phyloP scores from a whole-genome alignment of 2,888 invertebrate genomes.

The Melanostoma mellinum region DNA sequence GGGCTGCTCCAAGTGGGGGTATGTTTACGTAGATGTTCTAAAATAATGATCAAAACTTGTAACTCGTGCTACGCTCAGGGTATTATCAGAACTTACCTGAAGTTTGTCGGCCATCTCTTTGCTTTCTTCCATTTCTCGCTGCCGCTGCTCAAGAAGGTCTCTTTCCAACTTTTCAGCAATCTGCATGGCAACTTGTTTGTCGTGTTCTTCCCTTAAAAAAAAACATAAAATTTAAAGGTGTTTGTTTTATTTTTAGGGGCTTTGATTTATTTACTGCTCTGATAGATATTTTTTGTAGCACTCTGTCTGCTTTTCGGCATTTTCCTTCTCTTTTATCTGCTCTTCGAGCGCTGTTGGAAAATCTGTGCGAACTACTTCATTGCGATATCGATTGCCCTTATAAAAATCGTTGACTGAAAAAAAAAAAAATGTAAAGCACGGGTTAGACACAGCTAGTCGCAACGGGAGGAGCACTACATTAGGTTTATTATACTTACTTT shows the following conservation, averaged over 20 bases:
- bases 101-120: slow-evolving; percentile 83
- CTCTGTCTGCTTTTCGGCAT: slow-evolving; percentile 85
- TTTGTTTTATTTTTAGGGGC: neutral
- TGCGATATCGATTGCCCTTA: slow-evolving; percentile 88
- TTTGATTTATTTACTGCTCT: slow-evolving; percentile 84
- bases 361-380: slow-evolving; percentile 90
- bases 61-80: no score
- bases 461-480: neutral
- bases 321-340: slow-evolving; percentile 87
- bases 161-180: slow-evolving; percentile 86
- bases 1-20: slow-evolving; percentile 76
- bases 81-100: slow-evolving; percentile 78
- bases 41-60: neutral
- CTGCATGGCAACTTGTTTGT: slow-evolving; percentile 86
- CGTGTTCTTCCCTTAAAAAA: slow-evolving; percentile 85
- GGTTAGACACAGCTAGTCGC: no score
- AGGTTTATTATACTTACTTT: slow-evolving; percentile 84
- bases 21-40: slow-evolving; percentile 81
- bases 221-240: slow-evolving; percentile 33
- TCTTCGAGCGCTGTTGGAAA: slow-evolving; percentile 89
- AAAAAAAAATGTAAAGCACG: slow-evolving; percentile 47
- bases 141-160: slow-evolving; percentile 83
- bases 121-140: slow-evolving; percentile 83
- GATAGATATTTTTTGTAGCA: slow-evolving; percentile 82
- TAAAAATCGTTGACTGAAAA: slow-evolving; percentile 88